phyloP scores from a whole-genome alignment of 2,797 vertebrate genomes.

The Paedocypris micromegethes region DNA sequence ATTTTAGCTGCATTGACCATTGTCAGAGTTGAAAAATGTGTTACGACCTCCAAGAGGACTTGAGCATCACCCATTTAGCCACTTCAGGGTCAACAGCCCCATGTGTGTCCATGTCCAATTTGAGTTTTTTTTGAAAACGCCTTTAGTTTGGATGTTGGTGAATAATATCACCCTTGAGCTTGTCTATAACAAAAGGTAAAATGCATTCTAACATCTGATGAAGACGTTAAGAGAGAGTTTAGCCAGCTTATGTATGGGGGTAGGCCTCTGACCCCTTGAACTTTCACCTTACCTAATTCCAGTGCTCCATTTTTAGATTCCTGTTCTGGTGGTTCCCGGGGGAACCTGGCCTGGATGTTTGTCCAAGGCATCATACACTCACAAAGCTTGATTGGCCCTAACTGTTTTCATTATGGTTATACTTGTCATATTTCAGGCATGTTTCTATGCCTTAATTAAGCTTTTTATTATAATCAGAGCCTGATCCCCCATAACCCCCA shows the following conservation, averaged over 20 bases:
- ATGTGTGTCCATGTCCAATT: no score
- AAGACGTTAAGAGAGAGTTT: slow-evolving; percentile 53
- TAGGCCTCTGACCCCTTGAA: slow-evolving; percentile 51
- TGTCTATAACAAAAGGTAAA: slow-evolving; percentile 42
- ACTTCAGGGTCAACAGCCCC: no score
- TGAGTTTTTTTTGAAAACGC: neutral
- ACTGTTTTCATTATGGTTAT: slow-evolving; percentile 24
- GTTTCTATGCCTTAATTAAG: slow-evolving; percentile 3
- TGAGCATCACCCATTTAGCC: no score
- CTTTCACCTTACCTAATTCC: slow-evolving; percentile 46
- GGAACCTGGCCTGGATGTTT: slow-evolving; percentile 16
- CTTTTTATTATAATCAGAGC: no score
- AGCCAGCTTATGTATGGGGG: slow-evolving; percentile 54
- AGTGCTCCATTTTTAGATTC: slow-evolving; percentile 45
- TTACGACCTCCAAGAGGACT: no score
- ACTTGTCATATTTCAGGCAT: slow-evolving; percentile 39
- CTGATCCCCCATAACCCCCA: no score
- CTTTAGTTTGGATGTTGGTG: slow-evolving; percentile 41
- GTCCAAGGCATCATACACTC: neutral
- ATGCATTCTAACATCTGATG: slow-evolving; percentile 60
- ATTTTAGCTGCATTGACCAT: no score
- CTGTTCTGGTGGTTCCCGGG: slow-evolving; percentile 26
- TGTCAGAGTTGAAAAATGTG: no score
- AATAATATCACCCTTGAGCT: slow-evolving; percentile 48
- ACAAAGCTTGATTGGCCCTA: neutral